Evolutionary conservation across 2,797 vertebrate genomes (phyloP).

Genomic region (Xenopus petersii): DNA sequence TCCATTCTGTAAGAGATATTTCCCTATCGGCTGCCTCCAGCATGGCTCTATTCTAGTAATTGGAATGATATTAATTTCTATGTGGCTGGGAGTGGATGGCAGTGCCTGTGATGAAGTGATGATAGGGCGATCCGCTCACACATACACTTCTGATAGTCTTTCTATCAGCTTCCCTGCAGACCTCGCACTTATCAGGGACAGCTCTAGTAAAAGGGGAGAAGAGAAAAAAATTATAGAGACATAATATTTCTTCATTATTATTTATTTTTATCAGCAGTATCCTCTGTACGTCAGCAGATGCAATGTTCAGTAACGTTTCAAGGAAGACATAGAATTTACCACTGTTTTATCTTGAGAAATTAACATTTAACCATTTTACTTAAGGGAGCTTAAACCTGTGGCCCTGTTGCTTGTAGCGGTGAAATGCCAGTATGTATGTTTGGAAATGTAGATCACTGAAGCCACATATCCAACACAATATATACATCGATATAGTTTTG

Average conservation of each 20-base stretch:
- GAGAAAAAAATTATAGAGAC: constrained; percentile 77
- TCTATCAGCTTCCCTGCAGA: constrained; percentile 90
- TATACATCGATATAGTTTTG: too few species aligned
- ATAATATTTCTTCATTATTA: constrained; percentile 80
- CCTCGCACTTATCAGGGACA: constrained; percentile 87
- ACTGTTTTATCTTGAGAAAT: constrained; percentile 9
- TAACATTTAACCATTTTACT: constrained; percentile 2
- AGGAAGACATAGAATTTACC: not conserved
- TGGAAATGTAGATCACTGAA: too few species aligned
- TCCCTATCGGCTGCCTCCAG: constrained; percentile 79
- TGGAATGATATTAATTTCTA: constrained; percentile 85
- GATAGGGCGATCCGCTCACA: constrained; percentile 74
- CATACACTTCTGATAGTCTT: constrained; percentile 80
- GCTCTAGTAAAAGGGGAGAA: constrained; percentile 79
- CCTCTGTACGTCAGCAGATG: constrained; percentile 57
- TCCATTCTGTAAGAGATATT: constrained; percentile 77
- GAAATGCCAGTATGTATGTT: too few species aligned
- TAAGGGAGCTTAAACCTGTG: too few species aligned
- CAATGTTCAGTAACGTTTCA: constrained; percentile 24
- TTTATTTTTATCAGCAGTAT: constrained; percentile 71
- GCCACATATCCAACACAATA: too few species aligned
- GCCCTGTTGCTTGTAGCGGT: too few species aligned
- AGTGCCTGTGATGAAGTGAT: constrained; percentile 73
- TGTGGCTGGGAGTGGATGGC: constrained; percentile 77
- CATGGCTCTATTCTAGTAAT: constrained; percentile 82